Percentiles rank a stretch among this genome's conserved stretches.
Conservation (phyloP, 2,797 vertebrate genomes). For the Schizothorax lantsangensis region DNA sequence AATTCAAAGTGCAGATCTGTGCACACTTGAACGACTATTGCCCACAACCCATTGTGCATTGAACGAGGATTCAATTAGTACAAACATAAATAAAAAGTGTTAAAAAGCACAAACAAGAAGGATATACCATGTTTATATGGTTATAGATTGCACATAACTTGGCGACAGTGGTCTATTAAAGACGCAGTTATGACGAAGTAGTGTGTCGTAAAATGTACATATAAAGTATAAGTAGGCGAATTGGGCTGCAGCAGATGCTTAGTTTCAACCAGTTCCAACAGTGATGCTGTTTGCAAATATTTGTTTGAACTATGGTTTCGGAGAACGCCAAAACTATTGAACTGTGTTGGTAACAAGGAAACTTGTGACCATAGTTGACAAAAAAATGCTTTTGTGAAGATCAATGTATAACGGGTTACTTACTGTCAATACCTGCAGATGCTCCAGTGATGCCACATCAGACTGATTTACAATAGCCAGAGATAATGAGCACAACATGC, state of each 20-base stretch:
- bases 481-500: conserved; percentile 13
- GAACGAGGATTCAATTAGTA: background rate
- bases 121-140: too few relatives aligned
- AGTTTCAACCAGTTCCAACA: background rate
- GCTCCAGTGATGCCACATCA: conserved; percentile 1
- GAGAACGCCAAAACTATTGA: background rate
- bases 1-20: too few relatives aligned
- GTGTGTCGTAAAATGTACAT: background rate
- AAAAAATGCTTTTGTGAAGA: background rate
- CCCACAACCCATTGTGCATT: background rate
- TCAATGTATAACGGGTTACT: background rate
- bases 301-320: background rate
- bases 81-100: too few relatives aligned
- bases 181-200: too few relatives aligned
- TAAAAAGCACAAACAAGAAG: too few relatives aligned
- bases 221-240: too few relatives aligned
- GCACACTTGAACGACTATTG: background rate
- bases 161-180: too few relatives aligned
- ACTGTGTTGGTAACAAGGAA: background rate
- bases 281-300: background rate
- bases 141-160: too few relatives aligned
- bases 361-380: background rate
- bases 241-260: background rate
- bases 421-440: background rate
- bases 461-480: conserved; percentile 8